phyloP scores from a whole-genome alignment of 2,113 vertebrate species.

The Solea solea region DNA sequence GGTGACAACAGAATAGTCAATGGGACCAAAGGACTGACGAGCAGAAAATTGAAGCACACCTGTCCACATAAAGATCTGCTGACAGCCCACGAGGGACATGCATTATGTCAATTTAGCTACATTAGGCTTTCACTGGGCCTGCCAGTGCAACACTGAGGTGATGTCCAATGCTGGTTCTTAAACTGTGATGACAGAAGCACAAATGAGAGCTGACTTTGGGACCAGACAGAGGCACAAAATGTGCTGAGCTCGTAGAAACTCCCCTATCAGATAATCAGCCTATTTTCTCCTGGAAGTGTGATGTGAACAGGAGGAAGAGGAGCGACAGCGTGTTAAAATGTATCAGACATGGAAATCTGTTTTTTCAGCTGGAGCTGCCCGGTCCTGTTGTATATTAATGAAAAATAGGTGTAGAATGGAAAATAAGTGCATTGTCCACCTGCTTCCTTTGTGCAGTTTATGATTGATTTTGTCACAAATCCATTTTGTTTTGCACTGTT shows the following conservation, averaged over 20 bases:
- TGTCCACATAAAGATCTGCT: constrained; percentile 61
- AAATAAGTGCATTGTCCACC: constrained; percentile 3
- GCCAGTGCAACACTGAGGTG: constrained; percentile 49
- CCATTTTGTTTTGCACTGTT: too few species aligned
- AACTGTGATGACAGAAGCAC: constrained; percentile 60
- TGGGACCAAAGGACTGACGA: constrained; percentile 18
- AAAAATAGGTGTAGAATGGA: not conserved
- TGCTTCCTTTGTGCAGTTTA: not conserved
- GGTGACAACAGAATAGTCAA: constrained; percentile 40
- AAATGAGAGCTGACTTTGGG: constrained; percentile 65
- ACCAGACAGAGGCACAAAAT: constrained; percentile 58
- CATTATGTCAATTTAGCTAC: constrained; percentile 65
- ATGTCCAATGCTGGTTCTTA: constrained; percentile 58
- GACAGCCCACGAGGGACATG: constrained; percentile 66
- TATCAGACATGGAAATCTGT: constrained; percentile 42
- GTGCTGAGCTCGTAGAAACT: constrained; percentile 64
- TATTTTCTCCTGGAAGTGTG: constrained; percentile 24
- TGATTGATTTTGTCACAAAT: too few species aligned
- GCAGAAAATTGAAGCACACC: constrained; percentile 53
- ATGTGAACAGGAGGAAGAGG: constrained; percentile 17
- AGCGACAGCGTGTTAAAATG: constrained; percentile 20
- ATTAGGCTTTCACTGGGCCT: constrained; percentile 62
- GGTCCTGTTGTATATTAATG: constrained; percentile 12
- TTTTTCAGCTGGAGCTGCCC: constrained; percentile 23
- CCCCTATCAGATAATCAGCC: constrained; percentile 30